phyloP scores from a whole-genome alignment of 2,888 invertebrate genomes.

The Mimachlamys varia region DNA sequence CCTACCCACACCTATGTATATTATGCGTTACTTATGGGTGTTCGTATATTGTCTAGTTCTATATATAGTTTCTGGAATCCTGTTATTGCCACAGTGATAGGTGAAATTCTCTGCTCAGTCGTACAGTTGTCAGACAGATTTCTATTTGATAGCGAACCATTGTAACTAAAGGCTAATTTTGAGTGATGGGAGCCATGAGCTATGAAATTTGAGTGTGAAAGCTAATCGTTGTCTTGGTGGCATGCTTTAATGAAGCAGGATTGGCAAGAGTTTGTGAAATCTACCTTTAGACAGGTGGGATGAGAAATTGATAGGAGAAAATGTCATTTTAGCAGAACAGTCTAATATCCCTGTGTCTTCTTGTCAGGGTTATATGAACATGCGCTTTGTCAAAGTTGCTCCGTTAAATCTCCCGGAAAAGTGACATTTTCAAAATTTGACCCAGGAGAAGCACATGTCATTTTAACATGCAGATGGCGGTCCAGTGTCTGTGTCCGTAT shows the following conservation, averaged over 20 bases:
- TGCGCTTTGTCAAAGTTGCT: neutral
- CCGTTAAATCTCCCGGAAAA: neutral
- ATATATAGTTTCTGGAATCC: neutral
- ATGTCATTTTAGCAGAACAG: neutral
- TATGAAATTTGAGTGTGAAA: slow-evolving; percentile 19
- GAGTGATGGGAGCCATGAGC: slow-evolving; percentile 9
- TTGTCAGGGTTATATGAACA: neutral
- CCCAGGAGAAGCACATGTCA: slow-evolving; percentile 4
- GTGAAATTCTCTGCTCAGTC: neutral
- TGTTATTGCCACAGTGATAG: neutral
- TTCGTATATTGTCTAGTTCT: neutral
- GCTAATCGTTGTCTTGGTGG: neutral
- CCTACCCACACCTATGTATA: too few species aligned
- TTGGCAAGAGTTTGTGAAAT: neutral
- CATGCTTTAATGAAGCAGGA: slow-evolving; percentile 3
- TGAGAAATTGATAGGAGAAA: slow-evolving; percentile 28
- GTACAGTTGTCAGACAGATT: neutral
- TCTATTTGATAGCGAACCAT: slow-evolving; percentile 1
- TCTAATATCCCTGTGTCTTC: neutral
- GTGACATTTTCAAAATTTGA: slow-evolving; percentile 15
- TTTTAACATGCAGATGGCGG: neutral
- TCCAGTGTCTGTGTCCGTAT: neutral
- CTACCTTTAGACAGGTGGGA: slow-evolving; percentile 28
- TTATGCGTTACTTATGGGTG: too few species aligned
- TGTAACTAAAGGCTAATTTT: slow-evolving; percentile 14